These are phyloP conservation scores for Leptopterna dolabrata DNA, from an alignment of 2,888 invertebrate genomes.

Conservation along the genomic window DNA sequence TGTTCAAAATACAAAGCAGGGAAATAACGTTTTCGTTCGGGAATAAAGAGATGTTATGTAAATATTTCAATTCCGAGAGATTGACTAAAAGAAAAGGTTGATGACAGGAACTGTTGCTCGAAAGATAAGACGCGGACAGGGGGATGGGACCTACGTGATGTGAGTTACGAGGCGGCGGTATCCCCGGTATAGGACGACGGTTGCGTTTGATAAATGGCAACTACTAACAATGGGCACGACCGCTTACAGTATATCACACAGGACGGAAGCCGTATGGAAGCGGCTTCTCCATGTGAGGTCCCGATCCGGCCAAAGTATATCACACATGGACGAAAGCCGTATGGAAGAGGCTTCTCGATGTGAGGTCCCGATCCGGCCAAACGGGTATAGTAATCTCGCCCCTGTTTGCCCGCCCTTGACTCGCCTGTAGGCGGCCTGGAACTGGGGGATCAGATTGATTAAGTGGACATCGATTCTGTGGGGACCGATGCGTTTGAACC, in stretches of 20 bases:
- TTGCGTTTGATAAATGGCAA: slow-evolving; percentile 21
- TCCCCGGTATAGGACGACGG: neutral
- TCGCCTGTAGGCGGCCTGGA: neutral
- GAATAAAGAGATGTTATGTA: neutral
- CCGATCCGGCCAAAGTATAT: neutral
- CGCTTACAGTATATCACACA: slow-evolving; percentile 22
- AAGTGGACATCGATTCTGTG: neutral
- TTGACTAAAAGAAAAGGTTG: neutral
- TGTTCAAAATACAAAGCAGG: no score
- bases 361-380: neutral
- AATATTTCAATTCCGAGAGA: neutral
- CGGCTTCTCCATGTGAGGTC: neutral
- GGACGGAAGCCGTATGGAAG: neutral
- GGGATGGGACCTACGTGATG: neutral
- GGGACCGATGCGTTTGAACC: neutral
- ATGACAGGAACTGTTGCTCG: neutral
- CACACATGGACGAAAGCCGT: neutral
- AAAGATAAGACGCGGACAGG: neutral
- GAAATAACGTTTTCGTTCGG: neutral
- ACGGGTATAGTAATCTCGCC: neutral
- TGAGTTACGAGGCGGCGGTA: neutral
- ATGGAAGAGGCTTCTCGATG: neutral
- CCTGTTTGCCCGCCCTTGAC: neutral
- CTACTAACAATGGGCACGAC: slow-evolving; percentile 40
- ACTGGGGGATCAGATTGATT: neutral